phyloP scores from a whole-genome alignment of 1,140 invertebrate genomes.

The Caenorhabditis remanei region DNA sequence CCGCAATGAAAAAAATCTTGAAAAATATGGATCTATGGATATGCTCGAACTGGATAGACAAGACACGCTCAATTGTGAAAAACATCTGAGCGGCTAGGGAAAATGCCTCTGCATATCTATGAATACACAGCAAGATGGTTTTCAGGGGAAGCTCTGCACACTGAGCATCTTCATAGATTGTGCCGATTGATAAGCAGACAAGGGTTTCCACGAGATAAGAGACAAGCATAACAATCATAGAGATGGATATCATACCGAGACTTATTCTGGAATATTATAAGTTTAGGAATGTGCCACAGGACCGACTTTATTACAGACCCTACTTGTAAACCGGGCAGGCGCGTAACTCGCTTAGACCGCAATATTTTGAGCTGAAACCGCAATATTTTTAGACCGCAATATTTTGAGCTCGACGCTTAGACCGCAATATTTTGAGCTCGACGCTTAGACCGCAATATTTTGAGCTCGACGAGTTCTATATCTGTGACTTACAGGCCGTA shows the following conservation, averaged over 20 bases:
- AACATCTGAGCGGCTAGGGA: conserved; percentile 2
- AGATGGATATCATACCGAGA: conserved; percentile 15
- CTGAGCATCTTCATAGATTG: conserved; percentile 10
- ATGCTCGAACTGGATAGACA: neutral
- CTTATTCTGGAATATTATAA: neutral
- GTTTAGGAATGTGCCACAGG: neutral
- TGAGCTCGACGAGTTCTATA: too few species aligned
- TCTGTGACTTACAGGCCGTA: too few species aligned
- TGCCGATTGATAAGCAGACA: conserved; percentile 9
- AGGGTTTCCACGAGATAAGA: neutral
- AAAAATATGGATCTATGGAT: neutral
- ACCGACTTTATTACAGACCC: too few species aligned
- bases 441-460: too few species aligned
- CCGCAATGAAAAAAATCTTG: neutral
- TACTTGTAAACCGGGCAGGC: too few species aligned
- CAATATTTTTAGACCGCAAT: too few species aligned
- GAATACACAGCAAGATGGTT: neutral
- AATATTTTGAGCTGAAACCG: too few species aligned
- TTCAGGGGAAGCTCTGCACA: conserved; percentile 7
- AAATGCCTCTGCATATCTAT: conserved; percentile 16
- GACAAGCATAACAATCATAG: conserved; percentile 15
- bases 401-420: too few species aligned
- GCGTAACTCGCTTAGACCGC: too few species aligned
- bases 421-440: too few species aligned
- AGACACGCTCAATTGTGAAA: conserved; percentile 20